Evolutionary conservation across 2,797 vertebrate genomes (phyloP), one percentile per base, ranked within the genome.

Genomic region (Tamandua tetradactyla): DNA sequence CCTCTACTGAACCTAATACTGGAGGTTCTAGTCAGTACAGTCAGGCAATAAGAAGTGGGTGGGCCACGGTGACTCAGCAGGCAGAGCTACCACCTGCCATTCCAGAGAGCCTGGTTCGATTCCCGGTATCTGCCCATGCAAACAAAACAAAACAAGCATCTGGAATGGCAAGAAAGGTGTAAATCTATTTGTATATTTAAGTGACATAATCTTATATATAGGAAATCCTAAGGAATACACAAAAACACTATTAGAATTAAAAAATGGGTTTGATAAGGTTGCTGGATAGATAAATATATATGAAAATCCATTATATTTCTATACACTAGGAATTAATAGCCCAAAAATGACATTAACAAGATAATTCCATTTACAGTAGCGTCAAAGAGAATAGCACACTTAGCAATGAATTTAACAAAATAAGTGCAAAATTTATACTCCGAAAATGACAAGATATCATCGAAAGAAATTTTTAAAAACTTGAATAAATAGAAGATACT

Each of bases 121-220:
- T n/a, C n/a, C n/a, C n/a, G n/a, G n/a, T n/a, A n/a, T n/a, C n/a
- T n/a, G n/a, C n/a, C n/a, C n/a, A n/a, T n/a, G n/a, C n/a, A n/a
- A n/a, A n/a, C n/a, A n/a, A n/a, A n/a, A n/a, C n/a, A n/a, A n/a
- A n/a, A n/a, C n/a, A n/a, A n/a, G n/a, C n/a, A n/a, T n/a, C n/a
- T n/a, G n/a, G n/a, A n/a, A n/a, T n/a, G n/a, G n/a, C n/a, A n/a
- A n/a, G n/a, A n/a, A n/a, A n/a, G n/a, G n/a, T 75, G 20, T 78
- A 91, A 68, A n/a, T 66, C 75, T 23, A 75, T 35, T 23, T 49
- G 20, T 75, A 81, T 75, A 83, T 64, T 76, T 88, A 89, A 95
- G 83, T 47, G 15, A 27, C 37, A 72, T 82, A 82, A 47, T 88
- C 52, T 69, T 55, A 27, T 37, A 52, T 35, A 22, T 2, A 52